Conservation (phyloP, 1,140 invertebrate genomes). For the Choristoneura fumiferana region DNA sequence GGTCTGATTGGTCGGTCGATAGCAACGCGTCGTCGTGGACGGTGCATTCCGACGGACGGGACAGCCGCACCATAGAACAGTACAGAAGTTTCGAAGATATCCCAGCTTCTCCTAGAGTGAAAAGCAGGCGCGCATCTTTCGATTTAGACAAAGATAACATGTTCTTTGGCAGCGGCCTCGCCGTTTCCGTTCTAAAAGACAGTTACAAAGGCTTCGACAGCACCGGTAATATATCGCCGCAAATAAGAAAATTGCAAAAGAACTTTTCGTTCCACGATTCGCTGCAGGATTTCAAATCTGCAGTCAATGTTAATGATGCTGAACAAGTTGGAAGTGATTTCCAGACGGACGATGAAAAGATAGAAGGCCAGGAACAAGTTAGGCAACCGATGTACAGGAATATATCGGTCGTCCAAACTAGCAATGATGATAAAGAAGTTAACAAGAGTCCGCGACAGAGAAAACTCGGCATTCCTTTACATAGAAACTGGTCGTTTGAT, state of each 20-base stretch:
- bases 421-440: slow-evolving; percentile 21
- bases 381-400: slow-evolving; percentile 35
- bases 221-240: slow-evolving; percentile 43
- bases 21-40: slow-evolving; percentile 50
- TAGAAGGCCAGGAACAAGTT: slow-evolving; percentile 20
- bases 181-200: slow-evolving; percentile 48
- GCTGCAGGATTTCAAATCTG: slow-evolving; percentile 42
- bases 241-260: slow-evolving; percentile 57
- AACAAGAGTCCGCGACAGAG: slow-evolving; percentile 39
- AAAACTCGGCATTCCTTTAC: slow-evolving; percentile 35
- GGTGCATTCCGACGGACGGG: slow-evolving; percentile 40
- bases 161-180: slow-evolving; percentile 37
- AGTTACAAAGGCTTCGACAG: slow-evolving; percentile 57
- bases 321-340: slow-evolving; percentile 11
- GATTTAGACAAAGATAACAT: slow-evolving; percentile 34
- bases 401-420: slow-evolving; percentile 33
- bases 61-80: slow-evolving; percentile 39
- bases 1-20: slow-evolving; percentile 41
- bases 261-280: slow-evolving; percentile 49
- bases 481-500: slow-evolving; percentile 36
- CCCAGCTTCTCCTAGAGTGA: slow-evolving; percentile 59
- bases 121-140: slow-evolving; percentile 64
- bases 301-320: slow-evolving; percentile 31
- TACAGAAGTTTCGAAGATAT: slow-evolving; percentile 69
- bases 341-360: slow-evolving; percentile 22